Evolutionary conservation across 2,888 invertebrate genomes (phyloP), one percentile per base, ranked within the genome.

Genomic region (Lithophane socia): DNA sequence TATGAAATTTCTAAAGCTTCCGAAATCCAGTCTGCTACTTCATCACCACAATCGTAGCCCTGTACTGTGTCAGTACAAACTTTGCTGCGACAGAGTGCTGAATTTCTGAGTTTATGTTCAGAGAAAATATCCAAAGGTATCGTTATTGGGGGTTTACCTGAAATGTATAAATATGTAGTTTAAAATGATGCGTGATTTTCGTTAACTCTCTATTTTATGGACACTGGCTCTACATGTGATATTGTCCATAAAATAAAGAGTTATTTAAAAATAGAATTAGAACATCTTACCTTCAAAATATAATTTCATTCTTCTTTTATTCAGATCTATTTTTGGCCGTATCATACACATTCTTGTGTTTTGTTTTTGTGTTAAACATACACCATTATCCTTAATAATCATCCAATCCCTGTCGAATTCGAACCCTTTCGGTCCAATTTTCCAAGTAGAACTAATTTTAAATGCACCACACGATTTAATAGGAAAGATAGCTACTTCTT

Each of bases 391-490:
- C 89, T 98, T 98, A 12, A 99, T 97, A 80, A 99, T 98, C 98
- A 99, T 99, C 99, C 99, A 99, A 91, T 98, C 97, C 86, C 99
- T 97, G 94, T 99, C 99, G 93, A 98, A 99, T 90, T 98, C 97
- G 54, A 99, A 97, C 0, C 99, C 99, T 89, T 98, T 98, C 0
- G 94, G 89, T 18, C 98, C 98, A 74, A 99, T 93, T 78, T 97
- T 96, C 99, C 99, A 99, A 12, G 96, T 93, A 16, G 93, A 90
- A 54, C 91, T 90, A 47, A 98, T 97, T 95, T 98, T 97, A 90
- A 98, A 98, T 12, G 98, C 98, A 0, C 97, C 99, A 94, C 99
- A 99, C 0, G 99, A 99, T 95, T 99, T 99, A 10, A 99, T 97
- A 0, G 99, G 99, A 93, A 98, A 99, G 67, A 99, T 97, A 10